Conservation (phyloP, 1,140 invertebrate genomes). For the Pteromalus puparum region DNA sequence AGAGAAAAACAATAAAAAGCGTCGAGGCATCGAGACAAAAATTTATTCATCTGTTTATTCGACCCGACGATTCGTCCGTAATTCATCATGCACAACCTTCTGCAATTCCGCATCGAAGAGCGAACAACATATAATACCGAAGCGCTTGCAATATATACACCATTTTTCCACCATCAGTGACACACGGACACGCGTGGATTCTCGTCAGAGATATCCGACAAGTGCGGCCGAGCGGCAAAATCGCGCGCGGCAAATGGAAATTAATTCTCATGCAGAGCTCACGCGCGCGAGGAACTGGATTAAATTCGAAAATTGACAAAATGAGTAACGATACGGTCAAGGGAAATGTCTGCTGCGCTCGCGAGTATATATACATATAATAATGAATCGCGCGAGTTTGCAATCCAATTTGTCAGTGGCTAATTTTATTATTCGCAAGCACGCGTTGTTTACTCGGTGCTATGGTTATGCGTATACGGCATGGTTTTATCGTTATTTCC, state of each 20-base stretch:
- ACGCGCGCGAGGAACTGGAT: constrained; percentile 34
- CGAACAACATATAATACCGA: not conserved
- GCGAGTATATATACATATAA: no score
- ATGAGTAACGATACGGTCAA: constrained; percentile 9
- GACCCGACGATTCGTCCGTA: not conserved
- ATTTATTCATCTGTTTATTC: not conserved
- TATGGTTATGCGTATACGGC: not conserved
- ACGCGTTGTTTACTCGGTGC: not conserved
- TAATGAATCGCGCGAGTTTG: not conserved
- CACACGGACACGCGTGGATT: not conserved
- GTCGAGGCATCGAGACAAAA: not conserved
- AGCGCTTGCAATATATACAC: not conserved
- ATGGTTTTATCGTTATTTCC: not conserved
- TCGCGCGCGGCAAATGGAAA: constrained; percentile 39
- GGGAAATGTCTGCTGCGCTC: not conserved
- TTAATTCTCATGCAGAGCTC: constrained; percentile 33
- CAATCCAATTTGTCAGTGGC: not conserved
- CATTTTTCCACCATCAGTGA: no score
- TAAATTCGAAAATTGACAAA: constrained; percentile 35
- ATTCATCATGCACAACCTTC: not conserved
- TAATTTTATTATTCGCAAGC: not conserved
- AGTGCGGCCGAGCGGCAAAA: constrained; percentile 20
- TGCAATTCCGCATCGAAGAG: not conserved
- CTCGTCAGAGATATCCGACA: not conserved
- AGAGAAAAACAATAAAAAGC: not conserved